phyloP scores from a whole-genome alignment of 2,888 invertebrate species.

The Cryptus viduatorius region DNA sequence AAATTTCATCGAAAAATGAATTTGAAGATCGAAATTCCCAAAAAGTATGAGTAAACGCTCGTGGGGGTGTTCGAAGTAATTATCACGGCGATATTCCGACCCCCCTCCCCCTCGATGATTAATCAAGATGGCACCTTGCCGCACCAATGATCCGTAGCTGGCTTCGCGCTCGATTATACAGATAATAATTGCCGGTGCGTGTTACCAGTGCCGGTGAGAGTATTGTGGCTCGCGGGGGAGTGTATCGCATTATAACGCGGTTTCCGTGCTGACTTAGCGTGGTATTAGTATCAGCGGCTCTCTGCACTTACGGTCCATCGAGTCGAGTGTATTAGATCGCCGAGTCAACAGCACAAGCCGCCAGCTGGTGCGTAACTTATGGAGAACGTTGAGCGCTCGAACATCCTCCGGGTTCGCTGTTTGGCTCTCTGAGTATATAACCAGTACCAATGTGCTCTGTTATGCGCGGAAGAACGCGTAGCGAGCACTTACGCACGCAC shows the following conservation, averaged over 20 bases:
- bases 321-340: conserved; percentile 30
- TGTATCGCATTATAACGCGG: conserved; percentile 34
- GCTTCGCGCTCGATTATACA: conserved; percentile 60
- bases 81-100: conserved; percentile 41
- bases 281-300: conserved; percentile 13
- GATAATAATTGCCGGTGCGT: conserved; percentile 55
- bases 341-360: conserved; percentile 72
- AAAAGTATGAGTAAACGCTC: conserved; percentile 1
- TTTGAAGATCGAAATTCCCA: too few species aligned
- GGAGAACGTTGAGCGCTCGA: conserved; percentile 65
- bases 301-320: conserved; percentile 9
- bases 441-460: not conserved
- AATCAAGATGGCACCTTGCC: conserved; percentile 66
- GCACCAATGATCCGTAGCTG: conserved; percentile 59
- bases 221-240: conserved; percentile 55
- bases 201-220: conserved; percentile 3
- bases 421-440: not conserved
- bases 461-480: not conserved
- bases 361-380: conserved; percentile 77
- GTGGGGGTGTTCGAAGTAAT: conserved; percentile 25
- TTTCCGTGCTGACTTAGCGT: not conserved
- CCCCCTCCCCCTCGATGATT: conserved; percentile 41
- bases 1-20: too few species aligned
- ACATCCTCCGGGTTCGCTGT: conserved; percentile 70
- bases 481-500: conserved; percentile 41